A percentile compares a stretch with the other conserved stretches of the same genome.
Conservation (phyloP, 2,888 invertebrate species). For the Piscicola geometra region DNA sequence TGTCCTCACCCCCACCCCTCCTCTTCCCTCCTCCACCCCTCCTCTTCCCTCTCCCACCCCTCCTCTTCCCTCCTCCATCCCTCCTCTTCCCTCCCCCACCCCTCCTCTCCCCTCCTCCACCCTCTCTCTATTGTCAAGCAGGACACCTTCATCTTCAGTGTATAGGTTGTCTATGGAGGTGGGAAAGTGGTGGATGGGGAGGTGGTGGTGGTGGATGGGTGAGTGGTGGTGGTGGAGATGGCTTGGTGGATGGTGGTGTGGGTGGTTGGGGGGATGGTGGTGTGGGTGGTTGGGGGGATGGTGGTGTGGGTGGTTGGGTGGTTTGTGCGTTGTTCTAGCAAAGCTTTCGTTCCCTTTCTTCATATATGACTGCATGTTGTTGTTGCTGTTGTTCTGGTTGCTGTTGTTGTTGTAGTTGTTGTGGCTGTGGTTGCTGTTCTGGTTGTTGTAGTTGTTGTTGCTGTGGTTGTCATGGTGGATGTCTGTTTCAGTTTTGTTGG, state of each 20-base stretch:
- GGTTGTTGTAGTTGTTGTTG: conserved; percentile 14
- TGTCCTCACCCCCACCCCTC: not conserved
- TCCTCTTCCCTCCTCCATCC: no score
- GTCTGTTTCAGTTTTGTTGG: conserved; percentile 5
- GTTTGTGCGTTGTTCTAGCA: no score
- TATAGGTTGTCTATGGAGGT: not conserved
- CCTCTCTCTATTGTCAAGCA: not conserved
- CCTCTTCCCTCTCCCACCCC: no score
- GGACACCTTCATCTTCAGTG: not conserved
- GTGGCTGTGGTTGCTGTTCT: no score
- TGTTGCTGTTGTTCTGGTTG: conserved; percentile 9
- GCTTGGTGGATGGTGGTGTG: not conserved
- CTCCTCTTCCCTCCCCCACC: no score
- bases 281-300: no score
- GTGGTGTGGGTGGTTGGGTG: no score
- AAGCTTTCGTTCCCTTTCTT: no score
- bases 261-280: no score
- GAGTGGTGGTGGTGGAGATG: not conserved
- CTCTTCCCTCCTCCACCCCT: no score
- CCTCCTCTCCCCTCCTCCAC: no score
- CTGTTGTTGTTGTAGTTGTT: not conserved
- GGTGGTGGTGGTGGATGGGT: not conserved
- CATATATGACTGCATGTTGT: not conserved
- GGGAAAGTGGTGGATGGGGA: no score
- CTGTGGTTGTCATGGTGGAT: not conserved